phyloP scores from a whole-genome alignment of 2,113 vertebrate species.

The Nettapus auritus region DNA sequence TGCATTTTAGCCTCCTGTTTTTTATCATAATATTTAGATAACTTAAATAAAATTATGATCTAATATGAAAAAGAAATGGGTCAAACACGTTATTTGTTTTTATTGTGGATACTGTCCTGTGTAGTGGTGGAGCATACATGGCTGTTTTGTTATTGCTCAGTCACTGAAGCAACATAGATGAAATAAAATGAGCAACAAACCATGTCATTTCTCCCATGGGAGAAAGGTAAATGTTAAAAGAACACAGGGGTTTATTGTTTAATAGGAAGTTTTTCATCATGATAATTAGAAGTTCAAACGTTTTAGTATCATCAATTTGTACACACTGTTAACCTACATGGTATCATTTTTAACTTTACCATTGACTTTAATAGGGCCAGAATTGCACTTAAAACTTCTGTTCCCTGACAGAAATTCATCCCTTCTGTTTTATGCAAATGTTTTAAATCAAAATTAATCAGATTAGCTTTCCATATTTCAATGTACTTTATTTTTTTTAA shows the following conservation, averaged over 20 bases:
- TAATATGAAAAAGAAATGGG: background rate
- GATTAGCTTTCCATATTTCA: background rate
- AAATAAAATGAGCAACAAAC: slow-evolving; percentile 64
- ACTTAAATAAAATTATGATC: background rate
- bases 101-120: background rate
- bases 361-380: slow-evolving; percentile 25
- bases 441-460: slow-evolving; percentile 25
- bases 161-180: slow-evolving; percentile 44
- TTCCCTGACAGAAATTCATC: slow-evolving; percentile 28
- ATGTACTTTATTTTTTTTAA: background rate
- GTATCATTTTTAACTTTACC: slow-evolving; percentile 28
- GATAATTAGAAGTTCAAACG: slow-evolving; percentile 63
- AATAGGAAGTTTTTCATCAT: slow-evolving; percentile 60
- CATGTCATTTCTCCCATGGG: slow-evolving; percentile 60
- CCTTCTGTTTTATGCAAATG: background rate
- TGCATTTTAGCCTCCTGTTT: background rate
- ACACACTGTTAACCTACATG: slow-evolving; percentile 26
- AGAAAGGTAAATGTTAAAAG: slow-evolving; percentile 63
- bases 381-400: slow-evolving; percentile 20
- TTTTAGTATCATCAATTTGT: slow-evolving; percentile 56
- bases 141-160: slow-evolving; percentile 44
- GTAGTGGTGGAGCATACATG: background rate
- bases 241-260: slow-evolving; percentile 60
- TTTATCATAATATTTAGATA: background rate
- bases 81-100: slow-evolving; percentile 14